Percentiles rank a stretch among this genome's conserved stretches.
Conservation (phyloP, 1,140 invertebrate genomes). For the Halesus radiatus region DNA sequence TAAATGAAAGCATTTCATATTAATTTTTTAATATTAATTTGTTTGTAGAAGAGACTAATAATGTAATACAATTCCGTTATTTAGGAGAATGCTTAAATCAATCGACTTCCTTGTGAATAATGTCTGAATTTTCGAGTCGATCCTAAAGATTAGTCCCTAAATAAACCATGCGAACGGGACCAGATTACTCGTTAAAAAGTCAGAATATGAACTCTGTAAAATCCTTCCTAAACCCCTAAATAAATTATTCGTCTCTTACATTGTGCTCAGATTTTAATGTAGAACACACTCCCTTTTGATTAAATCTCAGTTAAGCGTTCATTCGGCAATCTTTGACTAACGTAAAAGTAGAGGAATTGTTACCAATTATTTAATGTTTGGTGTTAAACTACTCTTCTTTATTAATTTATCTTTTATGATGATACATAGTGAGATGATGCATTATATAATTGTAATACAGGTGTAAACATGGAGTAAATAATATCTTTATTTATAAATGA, state of each 20-base stretch:
- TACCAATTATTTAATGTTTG: too few relatives aligned
- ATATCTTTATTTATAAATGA: too few relatives aligned
- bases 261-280: slow-evolving; percentile 48
- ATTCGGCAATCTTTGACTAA: neutral
- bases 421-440: too few relatives aligned
- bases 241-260: slow-evolving; percentile 50
- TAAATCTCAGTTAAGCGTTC: slow-evolving; percentile 7
- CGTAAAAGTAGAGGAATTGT: too few relatives aligned
- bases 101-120: neutral
- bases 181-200: slow-evolving; percentile 54
- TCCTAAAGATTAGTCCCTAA: slow-evolving; percentile 40
- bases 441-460: too few relatives aligned
- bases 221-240: slow-evolving; percentile 45
- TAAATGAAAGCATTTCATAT: too few relatives aligned
- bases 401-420: too few relatives aligned
- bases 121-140: slow-evolving; percentile 22
- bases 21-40: too few relatives aligned
- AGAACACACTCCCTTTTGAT: slow-evolving; percentile 38
- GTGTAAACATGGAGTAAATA: too few relatives aligned
- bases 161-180: slow-evolving; percentile 33
- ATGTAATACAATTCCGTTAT: too few relatives aligned
- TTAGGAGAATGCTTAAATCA: neutral
- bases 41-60: too few relatives aligned
- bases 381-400: too few relatives aligned
- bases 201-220: slow-evolving; percentile 47